phyloP scores from a whole-genome alignment of 2,797 vertebrate species.

The Aulostomus chinensis region DNA sequence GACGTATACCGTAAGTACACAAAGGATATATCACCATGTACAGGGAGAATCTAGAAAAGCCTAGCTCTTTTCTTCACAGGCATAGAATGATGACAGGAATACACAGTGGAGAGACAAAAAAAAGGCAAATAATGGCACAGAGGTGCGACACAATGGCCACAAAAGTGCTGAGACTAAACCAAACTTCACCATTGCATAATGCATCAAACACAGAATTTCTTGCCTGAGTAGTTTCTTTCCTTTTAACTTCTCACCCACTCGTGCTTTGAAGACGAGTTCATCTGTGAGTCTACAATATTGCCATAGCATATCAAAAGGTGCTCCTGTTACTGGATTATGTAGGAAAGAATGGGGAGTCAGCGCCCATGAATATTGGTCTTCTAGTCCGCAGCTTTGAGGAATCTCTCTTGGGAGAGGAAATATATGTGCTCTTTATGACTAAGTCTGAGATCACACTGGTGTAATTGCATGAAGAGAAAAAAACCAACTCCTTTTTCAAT shows the following conservation, averaged over 20 bases:
- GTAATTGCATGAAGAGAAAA: too few relatives aligned
- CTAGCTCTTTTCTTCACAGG: constrained; percentile 1
- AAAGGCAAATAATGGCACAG: constrained; percentile 8
- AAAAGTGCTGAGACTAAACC: constrained; percentile 18
- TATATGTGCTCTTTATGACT: constrained; percentile 17
- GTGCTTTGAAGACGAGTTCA: constrained; percentile 30
- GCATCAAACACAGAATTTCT: constrained; percentile 8
- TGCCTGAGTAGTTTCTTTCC: background rate
- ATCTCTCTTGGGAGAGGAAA: background rate
- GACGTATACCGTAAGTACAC: too few relatives aligned
- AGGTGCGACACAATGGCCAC: constrained; percentile 6
- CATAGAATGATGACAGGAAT: too few relatives aligned
- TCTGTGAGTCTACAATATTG: constrained; percentile 15
- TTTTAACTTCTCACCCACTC: constrained; percentile 4
- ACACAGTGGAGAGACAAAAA: background rate
- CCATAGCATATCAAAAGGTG: constrained; percentile 35
- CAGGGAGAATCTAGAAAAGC: constrained; percentile 9
- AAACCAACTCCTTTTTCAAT: too few relatives aligned
- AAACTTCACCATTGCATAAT: constrained; percentile 2
- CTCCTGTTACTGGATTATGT: constrained; percentile 14
- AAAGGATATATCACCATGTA: too few relatives aligned
- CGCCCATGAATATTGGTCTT: constrained; percentile 16
- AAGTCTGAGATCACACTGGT: too few relatives aligned
- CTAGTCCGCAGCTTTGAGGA: constrained; percentile 18
- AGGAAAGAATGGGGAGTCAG: constrained; percentile 18